Evolutionary conservation across 2,113 vertebrate species (phyloP).

Genomic region (Silurus asotus): DNA sequence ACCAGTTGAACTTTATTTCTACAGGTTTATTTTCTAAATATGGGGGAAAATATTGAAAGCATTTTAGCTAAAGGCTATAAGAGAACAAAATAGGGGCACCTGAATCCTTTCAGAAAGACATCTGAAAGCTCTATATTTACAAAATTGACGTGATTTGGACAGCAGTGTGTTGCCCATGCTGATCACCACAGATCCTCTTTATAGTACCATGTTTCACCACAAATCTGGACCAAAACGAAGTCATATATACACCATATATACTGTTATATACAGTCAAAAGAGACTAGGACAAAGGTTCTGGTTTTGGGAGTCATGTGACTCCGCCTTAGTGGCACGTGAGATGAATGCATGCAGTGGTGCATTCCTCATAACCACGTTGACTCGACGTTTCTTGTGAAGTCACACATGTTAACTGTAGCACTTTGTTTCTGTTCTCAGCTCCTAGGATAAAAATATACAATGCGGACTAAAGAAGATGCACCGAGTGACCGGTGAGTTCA

Average conservation of each 20-base stretch:
- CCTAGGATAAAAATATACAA: background rate
- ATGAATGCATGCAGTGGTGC: background rate
- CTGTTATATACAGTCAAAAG: background rate
- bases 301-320: background rate
- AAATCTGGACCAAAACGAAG: background rate
- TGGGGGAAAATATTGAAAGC: no score
- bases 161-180: no score
- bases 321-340: background rate
- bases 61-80: no score
- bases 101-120: no score
- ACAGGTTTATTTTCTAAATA: no score
- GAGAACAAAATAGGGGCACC: no score
- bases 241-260: no score
- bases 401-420: background rate
- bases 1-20: no score
- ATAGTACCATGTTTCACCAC: no score
- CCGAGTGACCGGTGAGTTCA: slow-evolving; percentile 42
- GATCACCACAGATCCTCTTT: no score
- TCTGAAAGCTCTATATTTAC: no score
- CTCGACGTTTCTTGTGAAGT: background rate
- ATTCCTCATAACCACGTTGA: background rate
- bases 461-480: background rate
- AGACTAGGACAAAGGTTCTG: background rate
- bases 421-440: slow-evolving; percentile 14
- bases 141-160: no score